These are phyloP conservation scores for Sarcophilus harrisii DNA, from an alignment of 2,797 vertebrate genomes.

Conservation along the genomic window DNA sequence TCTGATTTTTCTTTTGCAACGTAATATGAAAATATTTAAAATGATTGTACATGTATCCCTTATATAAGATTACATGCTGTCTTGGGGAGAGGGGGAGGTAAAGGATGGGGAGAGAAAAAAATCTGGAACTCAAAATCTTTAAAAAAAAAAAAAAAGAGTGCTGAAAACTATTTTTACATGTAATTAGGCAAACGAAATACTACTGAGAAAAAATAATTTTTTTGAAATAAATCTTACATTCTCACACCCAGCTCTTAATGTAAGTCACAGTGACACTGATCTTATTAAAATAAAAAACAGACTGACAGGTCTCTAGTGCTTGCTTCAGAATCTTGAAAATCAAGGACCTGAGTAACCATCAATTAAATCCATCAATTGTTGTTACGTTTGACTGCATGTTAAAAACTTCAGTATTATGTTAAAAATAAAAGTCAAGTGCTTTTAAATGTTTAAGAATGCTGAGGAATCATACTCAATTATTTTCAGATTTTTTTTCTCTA, in stretches of 20 bases:
- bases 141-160: too few relatives aligned
- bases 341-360: constrained; percentile 12
- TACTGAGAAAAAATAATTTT: background rate
- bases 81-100: too few relatives aligned
- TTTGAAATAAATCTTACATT: constrained; percentile 21
- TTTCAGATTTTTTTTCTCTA: constrained; percentile 42
- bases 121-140: too few relatives aligned
- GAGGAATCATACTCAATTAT: background rate
- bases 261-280: constrained; percentile 30
- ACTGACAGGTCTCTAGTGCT: constrained; percentile 25
- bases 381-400: constrained; percentile 36
- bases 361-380: constrained; percentile 47
- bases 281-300: constrained; percentile 34
- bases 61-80: too few relatives aligned
- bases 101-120: too few relatives aligned
- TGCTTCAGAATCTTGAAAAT: constrained; percentile 8
- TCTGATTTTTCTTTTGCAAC: too few relatives aligned
- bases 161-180: too few relatives aligned
- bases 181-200: too few relatives aligned
- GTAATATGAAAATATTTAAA: too few relatives aligned
- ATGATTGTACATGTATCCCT: too few relatives aligned
- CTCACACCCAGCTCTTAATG: constrained; percentile 6
- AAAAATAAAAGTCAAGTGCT: constrained; percentile 58
- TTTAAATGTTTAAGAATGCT: constrained; percentile 54
- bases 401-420: constrained; percentile 48